Conservation (phyloP, 1,140 invertebrate species). For the Calosoma granatense region DNA sequence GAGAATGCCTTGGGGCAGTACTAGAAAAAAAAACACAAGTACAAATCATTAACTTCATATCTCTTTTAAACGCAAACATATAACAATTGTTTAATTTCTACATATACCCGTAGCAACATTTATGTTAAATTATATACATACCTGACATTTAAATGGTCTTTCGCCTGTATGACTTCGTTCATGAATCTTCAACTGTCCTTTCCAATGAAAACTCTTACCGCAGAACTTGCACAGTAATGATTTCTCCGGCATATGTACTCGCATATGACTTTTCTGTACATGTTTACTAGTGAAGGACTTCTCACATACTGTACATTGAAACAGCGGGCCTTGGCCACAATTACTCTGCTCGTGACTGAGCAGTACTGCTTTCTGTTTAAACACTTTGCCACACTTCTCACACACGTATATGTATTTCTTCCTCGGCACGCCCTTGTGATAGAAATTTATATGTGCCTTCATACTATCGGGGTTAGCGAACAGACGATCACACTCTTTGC, state of each 20-base stretch:
- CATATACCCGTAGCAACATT: no score
- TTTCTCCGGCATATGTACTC: conserved; percentile 32
- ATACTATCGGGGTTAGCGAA: conserved; percentile 34
- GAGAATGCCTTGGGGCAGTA: conserved; percentile 34
- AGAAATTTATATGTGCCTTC: conserved; percentile 21
- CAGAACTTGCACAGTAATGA: conserved; percentile 34
- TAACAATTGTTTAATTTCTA: background rate
- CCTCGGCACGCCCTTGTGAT: conserved; percentile 23
- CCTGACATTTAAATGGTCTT: conserved; percentile 55
- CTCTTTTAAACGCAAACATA: conserved; percentile 14
- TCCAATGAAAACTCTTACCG: conserved; percentile 35
- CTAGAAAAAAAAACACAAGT: conserved; percentile 13
- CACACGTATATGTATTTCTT: conserved; percentile 33
- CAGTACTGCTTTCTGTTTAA: conserved; percentile 31
- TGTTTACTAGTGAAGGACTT: conserved; percentile 18
- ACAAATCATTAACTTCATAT: background rate
- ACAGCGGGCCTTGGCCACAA: conserved; percentile 30
- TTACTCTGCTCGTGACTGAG: conserved; percentile 33
- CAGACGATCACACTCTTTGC: conserved; percentile 34
- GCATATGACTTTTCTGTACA: conserved; percentile 32
- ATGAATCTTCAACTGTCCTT: conserved; percentile 61
- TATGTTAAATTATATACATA: conserved; percentile 14
- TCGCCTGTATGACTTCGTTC: conserved; percentile 53
- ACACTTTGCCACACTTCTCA: conserved; percentile 36
- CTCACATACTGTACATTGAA: conserved; percentile 26